Conservation (phyloP, 1,140 invertebrate species). For the Gonioctena quinquepunctata region DNA sequence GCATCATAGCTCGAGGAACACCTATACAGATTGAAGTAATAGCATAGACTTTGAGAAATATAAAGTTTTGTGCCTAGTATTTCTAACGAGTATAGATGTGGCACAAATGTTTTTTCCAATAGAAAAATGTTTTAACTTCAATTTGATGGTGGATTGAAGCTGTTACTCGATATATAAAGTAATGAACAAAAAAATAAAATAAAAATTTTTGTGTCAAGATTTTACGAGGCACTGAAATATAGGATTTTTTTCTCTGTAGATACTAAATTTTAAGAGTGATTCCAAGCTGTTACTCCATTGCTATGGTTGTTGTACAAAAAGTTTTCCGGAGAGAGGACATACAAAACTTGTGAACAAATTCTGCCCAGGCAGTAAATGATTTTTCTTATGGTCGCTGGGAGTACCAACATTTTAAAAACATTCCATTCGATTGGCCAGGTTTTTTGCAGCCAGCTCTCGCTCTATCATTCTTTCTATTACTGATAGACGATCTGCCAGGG, state of each 20-base stretch:
- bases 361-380: no score
- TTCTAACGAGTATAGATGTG: not conserved
- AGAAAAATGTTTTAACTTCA: not conserved
- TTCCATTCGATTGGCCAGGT: no score
- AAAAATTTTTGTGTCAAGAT: not conserved
- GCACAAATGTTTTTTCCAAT: not conserved
- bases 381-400: no score
- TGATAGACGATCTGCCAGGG: no score
- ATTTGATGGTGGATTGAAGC: not conserved
- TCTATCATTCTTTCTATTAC: no score
- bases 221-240: not conserved
- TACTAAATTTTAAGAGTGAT: not conserved
- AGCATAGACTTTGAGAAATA: not conserved
- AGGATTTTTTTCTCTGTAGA: not conserved
- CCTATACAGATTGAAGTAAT: not conserved
- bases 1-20: not conserved
- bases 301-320: not conserved
- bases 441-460: no score
- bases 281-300: not conserved
- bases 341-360: not conserved
- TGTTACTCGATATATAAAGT: not conserved
- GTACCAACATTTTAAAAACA: no score
- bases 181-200: not conserved
- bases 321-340: not conserved
- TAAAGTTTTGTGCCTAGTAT: not conserved